Percentiles rank a stretch among this genome's conserved stretches.
These are phyloP conservation scores for Hetaerina americana DNA, from an alignment of 1,140 invertebrate genomes.

Conservation along the genomic window DNA sequence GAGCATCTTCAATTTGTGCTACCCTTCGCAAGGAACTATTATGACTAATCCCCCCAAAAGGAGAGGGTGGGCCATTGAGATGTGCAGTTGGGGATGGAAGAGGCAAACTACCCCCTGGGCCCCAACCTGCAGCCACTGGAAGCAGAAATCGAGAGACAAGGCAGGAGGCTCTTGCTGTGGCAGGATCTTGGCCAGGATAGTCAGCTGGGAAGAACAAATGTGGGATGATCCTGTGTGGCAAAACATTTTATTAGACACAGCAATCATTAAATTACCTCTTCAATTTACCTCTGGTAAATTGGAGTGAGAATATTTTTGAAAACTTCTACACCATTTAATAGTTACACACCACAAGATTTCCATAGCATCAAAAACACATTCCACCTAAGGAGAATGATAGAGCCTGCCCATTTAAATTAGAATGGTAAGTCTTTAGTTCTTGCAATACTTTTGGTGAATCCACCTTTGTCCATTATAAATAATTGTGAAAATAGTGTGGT, in stretches of 20 bases:
- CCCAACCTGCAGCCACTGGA: background rate
- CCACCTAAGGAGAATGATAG: too few relatives aligned
- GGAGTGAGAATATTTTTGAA: too few relatives aligned
- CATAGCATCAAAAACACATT: too few relatives aligned
- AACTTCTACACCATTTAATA: too few relatives aligned
- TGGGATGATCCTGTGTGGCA: slow-evolving; percentile 16
- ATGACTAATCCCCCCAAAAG: slow-evolving; percentile 18
- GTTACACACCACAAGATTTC: too few relatives aligned
- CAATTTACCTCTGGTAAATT: too few relatives aligned
- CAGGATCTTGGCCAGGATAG: slow-evolving; percentile 5
- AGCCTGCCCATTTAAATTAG: too few relatives aligned
- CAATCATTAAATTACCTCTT: too few relatives aligned
- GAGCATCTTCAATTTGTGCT: slow-evolving; percentile 19
- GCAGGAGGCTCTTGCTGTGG: background rate
- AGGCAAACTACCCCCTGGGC: background rate
- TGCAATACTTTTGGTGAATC: too few relatives aligned
- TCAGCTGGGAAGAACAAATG: slow-evolving; percentile 18
- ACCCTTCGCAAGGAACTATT: background rate
- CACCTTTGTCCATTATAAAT: too few relatives aligned
- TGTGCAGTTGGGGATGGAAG: background rate
- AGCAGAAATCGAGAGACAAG: background rate
- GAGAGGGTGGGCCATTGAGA: slow-evolving; percentile 22
- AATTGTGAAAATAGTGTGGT: too few relatives aligned
- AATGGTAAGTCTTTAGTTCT: too few relatives aligned
- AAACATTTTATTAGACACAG: background rate